These are phyloP conservation scores for Ricordea florida DNA, from an alignment of 92 coral and sea anemone genomes.

Conservation along the genomic window DNA sequence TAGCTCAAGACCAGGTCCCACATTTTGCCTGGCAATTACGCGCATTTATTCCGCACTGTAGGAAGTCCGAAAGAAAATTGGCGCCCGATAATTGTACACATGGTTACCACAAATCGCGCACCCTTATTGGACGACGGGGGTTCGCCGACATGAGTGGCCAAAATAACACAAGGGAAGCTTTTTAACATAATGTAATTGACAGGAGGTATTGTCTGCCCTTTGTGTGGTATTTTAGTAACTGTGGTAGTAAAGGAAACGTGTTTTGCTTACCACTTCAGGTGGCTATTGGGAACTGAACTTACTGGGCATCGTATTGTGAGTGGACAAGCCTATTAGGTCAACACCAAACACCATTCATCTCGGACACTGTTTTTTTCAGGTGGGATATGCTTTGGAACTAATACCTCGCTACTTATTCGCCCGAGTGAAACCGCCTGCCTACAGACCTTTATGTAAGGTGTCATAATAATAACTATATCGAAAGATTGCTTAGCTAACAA, in stretches of 20 bases:
- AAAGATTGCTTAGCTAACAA: too few relatives aligned
- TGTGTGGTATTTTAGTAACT: conserved; percentile 67
- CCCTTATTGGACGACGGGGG: conserved; percentile 8
- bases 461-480: too few relatives aligned
- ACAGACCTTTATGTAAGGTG: too few relatives aligned
- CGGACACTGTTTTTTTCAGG: too few relatives aligned
- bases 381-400: too few relatives aligned
- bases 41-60: neutral
- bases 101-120: neutral
- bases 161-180: conserved; percentile 56
- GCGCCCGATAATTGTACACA: conserved; percentile 24
- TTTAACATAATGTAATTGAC: conserved; percentile 76
- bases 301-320: too few relatives aligned
- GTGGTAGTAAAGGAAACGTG: conserved; percentile 38
- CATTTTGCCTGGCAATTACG: neutral
- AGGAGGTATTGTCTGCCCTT: conserved; percentile 51
- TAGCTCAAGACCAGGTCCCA: too few relatives aligned
- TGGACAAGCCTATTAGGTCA: too few relatives aligned
- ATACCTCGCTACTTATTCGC: too few relatives aligned
- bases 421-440: too few relatives aligned
- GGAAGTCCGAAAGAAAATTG: neutral
- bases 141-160: conserved; percentile 26
- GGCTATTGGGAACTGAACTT: too few relatives aligned
- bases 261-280: conserved; percentile 41
- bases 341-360: too few relatives aligned